These are phyloP conservation scores for Pristionchus fissidentatus DNA, from an alignment of 2,888 invertebrate genomes.

Conservation along the genomic window DNA sequence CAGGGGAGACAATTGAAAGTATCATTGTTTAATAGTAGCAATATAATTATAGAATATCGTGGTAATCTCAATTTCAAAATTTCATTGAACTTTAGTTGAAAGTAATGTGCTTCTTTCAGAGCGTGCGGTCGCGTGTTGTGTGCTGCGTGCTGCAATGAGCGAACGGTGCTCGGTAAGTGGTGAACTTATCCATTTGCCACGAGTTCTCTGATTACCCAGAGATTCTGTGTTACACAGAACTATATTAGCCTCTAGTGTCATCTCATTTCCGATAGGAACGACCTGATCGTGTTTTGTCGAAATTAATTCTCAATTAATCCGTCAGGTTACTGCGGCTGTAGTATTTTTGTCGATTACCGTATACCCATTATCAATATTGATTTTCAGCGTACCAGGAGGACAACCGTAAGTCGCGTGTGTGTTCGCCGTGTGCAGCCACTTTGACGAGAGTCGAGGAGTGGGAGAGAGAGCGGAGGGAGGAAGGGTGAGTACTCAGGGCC, in stretches of 20 bases:
- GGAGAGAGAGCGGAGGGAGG: conserved; percentile 54
- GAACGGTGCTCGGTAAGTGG: conserved; percentile 57
- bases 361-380: background rate
- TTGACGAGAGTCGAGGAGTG: conserved; percentile 68
- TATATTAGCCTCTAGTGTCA: too few relatives aligned
- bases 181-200: conserved; percentile 35
- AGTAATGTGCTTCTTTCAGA: conserved; percentile 26
- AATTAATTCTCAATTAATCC: background rate
- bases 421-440: conserved; percentile 68
- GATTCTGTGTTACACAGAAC: too few relatives aligned
- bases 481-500: conserved; percentile 7
- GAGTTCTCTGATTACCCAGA: background rate
- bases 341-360: background rate
- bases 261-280: too few relatives aligned
- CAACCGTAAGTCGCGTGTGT: conserved; percentile 65
- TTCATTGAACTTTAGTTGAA: background rate
- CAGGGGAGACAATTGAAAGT: too few relatives aligned
- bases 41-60: too few relatives aligned
- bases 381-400: conserved; percentile 57
- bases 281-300: too few relatives aligned
- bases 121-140: conserved; percentile 71
- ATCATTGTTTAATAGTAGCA: too few relatives aligned
- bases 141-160: conserved; percentile 57
- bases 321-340: background rate
- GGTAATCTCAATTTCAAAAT: background rate